Conservation (phyloP, 2,113 vertebrate species). For the Poecilia latipinna region DNA sequence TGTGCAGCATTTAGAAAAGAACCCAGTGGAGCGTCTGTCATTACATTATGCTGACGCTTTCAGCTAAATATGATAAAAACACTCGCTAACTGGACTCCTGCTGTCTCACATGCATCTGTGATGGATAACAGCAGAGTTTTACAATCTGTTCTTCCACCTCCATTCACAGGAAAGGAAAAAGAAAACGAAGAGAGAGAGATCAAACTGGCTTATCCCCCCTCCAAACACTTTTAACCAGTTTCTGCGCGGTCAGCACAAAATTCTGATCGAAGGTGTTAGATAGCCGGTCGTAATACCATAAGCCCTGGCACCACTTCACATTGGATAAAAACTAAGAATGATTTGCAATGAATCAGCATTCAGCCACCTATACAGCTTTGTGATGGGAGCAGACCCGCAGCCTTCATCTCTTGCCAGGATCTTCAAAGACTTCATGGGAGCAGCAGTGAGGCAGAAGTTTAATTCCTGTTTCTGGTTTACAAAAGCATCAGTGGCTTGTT, state of each 20-base stretch:
- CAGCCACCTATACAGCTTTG: conserved; percentile 32
- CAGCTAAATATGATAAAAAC: conserved; percentile 52
- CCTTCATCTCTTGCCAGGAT: conserved; percentile 22
- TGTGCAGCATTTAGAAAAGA: conserved; percentile 40
- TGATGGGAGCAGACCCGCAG: conserved; percentile 33
- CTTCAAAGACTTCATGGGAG: conserved; percentile 1
- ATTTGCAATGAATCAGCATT: conserved; percentile 65
- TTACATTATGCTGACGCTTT: conserved; percentile 55
- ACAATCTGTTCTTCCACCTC: conserved; percentile 66
- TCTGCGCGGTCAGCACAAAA: conserved; percentile 68
- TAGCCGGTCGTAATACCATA: conserved; percentile 37
- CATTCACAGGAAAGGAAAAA: conserved; percentile 25
- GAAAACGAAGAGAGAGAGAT: conserved; percentile 35
- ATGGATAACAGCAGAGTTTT: conserved; percentile 58
- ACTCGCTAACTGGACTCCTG: conserved; percentile 43
- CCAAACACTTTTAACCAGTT: conserved; percentile 36
- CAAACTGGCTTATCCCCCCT: conserved; percentile 60
- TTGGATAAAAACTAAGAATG: conserved; percentile 55
- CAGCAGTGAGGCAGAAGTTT: conserved; percentile 1
- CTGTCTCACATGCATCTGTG: conserved; percentile 43
- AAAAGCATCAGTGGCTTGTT: not conserved
- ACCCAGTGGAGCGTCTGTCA: conserved; percentile 47
- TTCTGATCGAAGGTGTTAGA: conserved; percentile 64
- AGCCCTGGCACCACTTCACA: conserved; percentile 59
- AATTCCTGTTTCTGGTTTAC: not conserved